Conservation (phyloP, 1,140 invertebrate species). For the Zaprionus nigranus region DNA sequence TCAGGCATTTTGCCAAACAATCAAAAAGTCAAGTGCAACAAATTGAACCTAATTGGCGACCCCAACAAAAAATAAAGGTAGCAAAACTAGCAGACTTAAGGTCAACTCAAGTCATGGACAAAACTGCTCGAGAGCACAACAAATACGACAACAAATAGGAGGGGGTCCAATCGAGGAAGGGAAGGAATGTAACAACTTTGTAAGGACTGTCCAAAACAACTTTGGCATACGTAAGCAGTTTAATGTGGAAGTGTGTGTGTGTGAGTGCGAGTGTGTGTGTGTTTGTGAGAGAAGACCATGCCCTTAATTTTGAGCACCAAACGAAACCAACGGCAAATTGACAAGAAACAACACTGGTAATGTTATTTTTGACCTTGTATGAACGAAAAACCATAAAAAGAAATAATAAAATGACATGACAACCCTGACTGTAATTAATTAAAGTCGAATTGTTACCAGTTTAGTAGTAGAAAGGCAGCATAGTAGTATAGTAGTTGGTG, state of each 20-base stretch:
- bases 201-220: slow-evolving; percentile 20
- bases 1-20: slow-evolving; percentile 31
- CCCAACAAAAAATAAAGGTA: slow-evolving; percentile 1
- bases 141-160: slow-evolving; percentile 4
- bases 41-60: slow-evolving; percentile 51
- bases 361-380: slow-evolving; percentile 25
- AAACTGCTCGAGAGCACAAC: slow-evolving; percentile 19
- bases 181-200: slow-evolving; percentile 18
- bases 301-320: slow-evolving; percentile 26
- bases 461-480: not conserved
- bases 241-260: slow-evolving; percentile 15
- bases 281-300: not conserved
- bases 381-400: not conserved
- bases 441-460: slow-evolving; percentile 42
- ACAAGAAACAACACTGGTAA: slow-evolving; percentile 3
- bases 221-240: slow-evolving; percentile 41
- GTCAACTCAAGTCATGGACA: slow-evolving; percentile 25
- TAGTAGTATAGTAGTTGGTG: slow-evolving; percentile 3
- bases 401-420: slow-evolving; percentile 3
- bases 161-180: slow-evolving; percentile 13
- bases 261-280: not conserved
- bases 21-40: slow-evolving; percentile 48
- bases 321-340: slow-evolving; percentile 4
- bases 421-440: slow-evolving; percentile 15
- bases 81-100: slow-evolving; percentile 17